These are phyloP conservation scores for Anser cygnoides DNA, from an alignment of 2,113 vertebrate species.

Conservation along the genomic window DNA sequence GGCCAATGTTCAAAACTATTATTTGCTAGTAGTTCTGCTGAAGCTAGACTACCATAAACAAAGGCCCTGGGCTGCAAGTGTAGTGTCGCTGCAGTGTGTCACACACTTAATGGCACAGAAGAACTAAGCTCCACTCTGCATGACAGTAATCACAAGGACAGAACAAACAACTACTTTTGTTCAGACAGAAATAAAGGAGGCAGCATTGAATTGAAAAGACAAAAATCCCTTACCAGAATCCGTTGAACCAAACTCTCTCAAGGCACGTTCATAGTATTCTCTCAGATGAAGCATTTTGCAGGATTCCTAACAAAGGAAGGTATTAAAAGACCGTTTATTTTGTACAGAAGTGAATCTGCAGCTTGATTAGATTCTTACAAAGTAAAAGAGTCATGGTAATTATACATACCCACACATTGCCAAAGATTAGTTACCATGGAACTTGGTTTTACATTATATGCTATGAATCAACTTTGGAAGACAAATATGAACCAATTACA, in stretches of 20 bases:
- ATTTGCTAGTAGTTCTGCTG: neutral
- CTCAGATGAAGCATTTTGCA: slow-evolving; percentile 87
- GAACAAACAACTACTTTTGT: neutral
- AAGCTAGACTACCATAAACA: neutral
- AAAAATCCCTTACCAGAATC: slow-evolving; percentile 82
- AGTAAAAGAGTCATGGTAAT: slow-evolving; percentile 12
- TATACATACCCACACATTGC: neutral
- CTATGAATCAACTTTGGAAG: neutral
- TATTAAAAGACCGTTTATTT: slow-evolving; percentile 42
- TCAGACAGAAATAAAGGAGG: neutral
- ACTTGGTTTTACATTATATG: neutral
- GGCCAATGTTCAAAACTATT: neutral
- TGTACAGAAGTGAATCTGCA: slow-evolving; percentile 29
- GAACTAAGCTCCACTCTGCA: neutral
- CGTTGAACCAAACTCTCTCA: slow-evolving; percentile 90
- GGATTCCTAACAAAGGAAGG: slow-evolving; percentile 78
- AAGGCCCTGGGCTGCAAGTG: neutral
- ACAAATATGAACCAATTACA: slow-evolving; percentile 22
- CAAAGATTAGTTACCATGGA: slow-evolving; percentile 32
- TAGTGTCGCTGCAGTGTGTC: neutral
- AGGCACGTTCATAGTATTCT: slow-evolving; percentile 92
- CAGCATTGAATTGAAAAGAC: neutral
- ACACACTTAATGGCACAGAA: neutral
- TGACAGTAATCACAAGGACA: neutral
- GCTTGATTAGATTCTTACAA: slow-evolving; percentile 44